Percentiles rank a stretch among this genome's conserved stretches.
These are phyloP conservation scores for Dasyprocta punctata DNA, from an alignment of 2,113 vertebrate species.

Conservation along the genomic window DNA sequence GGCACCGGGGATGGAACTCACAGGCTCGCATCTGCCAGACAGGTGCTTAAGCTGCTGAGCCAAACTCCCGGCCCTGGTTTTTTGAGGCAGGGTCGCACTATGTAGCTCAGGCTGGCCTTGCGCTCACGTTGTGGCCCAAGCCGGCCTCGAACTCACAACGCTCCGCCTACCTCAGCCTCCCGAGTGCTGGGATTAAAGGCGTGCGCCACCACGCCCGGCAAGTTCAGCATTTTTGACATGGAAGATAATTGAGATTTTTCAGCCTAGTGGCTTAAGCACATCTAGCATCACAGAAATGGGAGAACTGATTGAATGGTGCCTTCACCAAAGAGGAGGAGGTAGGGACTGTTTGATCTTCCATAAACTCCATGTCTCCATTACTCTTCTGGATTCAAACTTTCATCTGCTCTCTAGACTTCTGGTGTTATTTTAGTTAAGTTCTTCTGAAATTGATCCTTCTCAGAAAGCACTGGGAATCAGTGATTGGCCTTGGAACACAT, in stretches of 20 bases:
- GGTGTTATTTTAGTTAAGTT: not conserved
- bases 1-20: no score
- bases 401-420: not conserved
- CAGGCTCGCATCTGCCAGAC: no score
- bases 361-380: not conserved
- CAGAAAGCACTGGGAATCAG: not conserved
- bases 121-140: no score
- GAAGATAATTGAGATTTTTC: not conserved
- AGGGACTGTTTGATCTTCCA: not conserved
- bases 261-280: not conserved
- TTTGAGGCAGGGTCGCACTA: no score
- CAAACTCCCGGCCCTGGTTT: no score
- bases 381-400: not conserved
- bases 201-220: no score
- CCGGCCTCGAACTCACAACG: no score
- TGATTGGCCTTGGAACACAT: not conserved
- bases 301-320: not conserved
- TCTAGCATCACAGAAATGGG: not conserved
- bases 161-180: no score
- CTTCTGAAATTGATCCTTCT: not conserved
- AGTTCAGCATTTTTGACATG: no score
- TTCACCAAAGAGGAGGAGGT: not conserved
- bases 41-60: no score
- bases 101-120: no score
- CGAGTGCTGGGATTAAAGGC: no score